Evolutionary conservation across 2,888 invertebrate species (phyloP).

Genomic region (Tromatobia lineatoria): DNA sequence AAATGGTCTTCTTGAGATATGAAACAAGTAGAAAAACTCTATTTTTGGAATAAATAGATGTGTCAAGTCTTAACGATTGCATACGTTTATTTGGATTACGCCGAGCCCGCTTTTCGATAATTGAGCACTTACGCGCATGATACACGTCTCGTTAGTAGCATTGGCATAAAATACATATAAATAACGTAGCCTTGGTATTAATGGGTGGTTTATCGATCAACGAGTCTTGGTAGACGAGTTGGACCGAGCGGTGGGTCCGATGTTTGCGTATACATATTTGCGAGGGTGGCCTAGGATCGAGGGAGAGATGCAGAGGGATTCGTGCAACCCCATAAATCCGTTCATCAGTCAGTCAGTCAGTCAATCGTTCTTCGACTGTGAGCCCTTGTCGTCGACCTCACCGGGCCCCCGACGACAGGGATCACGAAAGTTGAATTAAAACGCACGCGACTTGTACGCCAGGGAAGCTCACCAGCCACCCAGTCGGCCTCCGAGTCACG

Average conservation of each 20-base stretch:
- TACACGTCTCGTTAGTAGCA: constrained; percentile 12
- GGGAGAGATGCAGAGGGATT: constrained; percentile 42
- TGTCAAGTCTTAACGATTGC: neutral
- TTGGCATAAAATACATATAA: constrained; percentile 42
- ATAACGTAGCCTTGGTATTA: constrained; percentile 52
- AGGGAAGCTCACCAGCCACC: constrained; percentile 30
- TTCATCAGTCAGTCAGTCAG: constrained; percentile 77
- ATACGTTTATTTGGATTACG: neutral
- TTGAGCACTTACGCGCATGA: neutral
- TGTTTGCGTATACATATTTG: constrained; percentile 74
- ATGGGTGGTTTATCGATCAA: constrained; percentile 68
- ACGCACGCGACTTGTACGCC: constrained; percentile 75
- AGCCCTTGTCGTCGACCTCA: constrained; percentile 30
- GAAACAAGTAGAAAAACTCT: neutral
- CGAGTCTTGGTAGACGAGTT: constrained; percentile 53
- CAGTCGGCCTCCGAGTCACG: constrained; percentile 65
- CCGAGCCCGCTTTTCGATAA: neutral
- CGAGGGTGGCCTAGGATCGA: constrained; percentile 65
- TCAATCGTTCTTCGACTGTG: constrained; percentile 76
- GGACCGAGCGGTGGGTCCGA: constrained; percentile 58
- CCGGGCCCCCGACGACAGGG: constrained; percentile 50
- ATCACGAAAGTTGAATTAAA: constrained; percentile 79
- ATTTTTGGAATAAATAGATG: neutral
- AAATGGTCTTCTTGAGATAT: neutral
- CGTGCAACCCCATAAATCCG: constrained; percentile 71